A percentile compares a stretch with the other conserved stretches of the same genome.
Conservation (phyloP, 2,113 vertebrate genomes). For the Baryphthengus martii region DNA sequence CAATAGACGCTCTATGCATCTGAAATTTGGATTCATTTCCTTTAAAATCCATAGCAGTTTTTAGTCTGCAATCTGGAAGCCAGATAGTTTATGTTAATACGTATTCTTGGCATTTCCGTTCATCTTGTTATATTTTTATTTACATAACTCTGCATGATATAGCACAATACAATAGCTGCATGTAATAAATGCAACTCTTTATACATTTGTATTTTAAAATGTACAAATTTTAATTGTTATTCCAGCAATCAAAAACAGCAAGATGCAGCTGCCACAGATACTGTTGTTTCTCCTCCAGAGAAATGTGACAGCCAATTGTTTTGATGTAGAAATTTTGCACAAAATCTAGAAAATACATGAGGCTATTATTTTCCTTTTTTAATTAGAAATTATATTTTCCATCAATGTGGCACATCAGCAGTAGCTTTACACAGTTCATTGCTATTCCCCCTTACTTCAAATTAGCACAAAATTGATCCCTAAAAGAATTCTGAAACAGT, state of each 20-base stretch:
- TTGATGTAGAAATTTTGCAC: neutral
- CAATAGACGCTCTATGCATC: neutral
- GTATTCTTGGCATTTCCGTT: neutral
- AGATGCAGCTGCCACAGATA: conserved; percentile 26
- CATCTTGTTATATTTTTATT: neutral
- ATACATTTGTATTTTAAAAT: neutral
- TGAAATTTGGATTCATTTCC: neutral
- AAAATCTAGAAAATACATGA: neutral
- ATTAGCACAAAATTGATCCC: neutral
- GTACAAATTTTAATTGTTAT: neutral
- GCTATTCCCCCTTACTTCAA: neutral
- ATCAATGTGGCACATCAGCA: neutral
- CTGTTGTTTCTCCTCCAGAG: neutral
- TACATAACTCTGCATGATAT: neutral
- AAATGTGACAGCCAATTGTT: neutral
- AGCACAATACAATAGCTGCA: neutral
- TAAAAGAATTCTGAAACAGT: neutral
- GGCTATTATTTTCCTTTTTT: neutral
- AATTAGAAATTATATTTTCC: neutral
- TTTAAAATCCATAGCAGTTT: neutral
- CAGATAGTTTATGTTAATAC: neutral
- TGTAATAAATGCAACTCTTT: neutral
- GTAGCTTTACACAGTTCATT: neutral
- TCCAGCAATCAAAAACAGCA: conserved; percentile 44
- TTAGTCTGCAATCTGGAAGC: neutral